Base-by-base conservation (phyloP, 2,888 invertebrate genomes). In the Drosophila fulvimacula region DNA sequence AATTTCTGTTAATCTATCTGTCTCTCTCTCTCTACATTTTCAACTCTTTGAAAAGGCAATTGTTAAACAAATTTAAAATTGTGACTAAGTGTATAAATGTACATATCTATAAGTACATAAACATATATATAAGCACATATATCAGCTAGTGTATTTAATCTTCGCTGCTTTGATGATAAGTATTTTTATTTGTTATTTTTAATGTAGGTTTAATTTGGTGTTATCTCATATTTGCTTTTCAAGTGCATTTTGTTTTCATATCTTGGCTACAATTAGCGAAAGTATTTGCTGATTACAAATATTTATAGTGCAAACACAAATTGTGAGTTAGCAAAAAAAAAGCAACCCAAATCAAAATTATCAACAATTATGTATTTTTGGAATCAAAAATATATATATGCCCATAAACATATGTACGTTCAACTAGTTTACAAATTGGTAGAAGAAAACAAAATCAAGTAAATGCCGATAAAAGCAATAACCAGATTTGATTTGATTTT, bases 281-380 rank as follows among this genome's bases (percentile, higher is more conserved):
- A 81, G 67, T 72, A 81, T 79, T 77, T 78, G 39, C 49, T 69
- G 79, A 79, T 79, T 68, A 72, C 19, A 44, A 63, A 38, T 53
- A 61, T 58, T 69, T 59, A 34, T 48, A 69, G 62, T 19, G 53
- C 53, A 41, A 49, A 73, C 63, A 63, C 57, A 48, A 53, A 76
- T 69, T 64, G 46, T 72, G 32, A 51, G 46, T 41, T 55, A 34
- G 30, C 27, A 27, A 19, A 60, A 41, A 41, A 41, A 13, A 38
- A 38, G 59, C 58, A 17, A 48, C 10, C 6, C 48, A 48, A 30
- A 48, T 48, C 48, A 48, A 30, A 48, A 44, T 58, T 48, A 17
- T 63, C 69, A 27, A 65, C 44, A 60, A 17, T 17, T 48, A 2
- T 65, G 1, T 65, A 77, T 85, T 82, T 73, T 66, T 64, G 59